Percentiles rank a stretch among this genome's conserved stretches.
Conservation (phyloP, 1,140 invertebrate species). For the Leguminivora glycinivorella region DNA sequence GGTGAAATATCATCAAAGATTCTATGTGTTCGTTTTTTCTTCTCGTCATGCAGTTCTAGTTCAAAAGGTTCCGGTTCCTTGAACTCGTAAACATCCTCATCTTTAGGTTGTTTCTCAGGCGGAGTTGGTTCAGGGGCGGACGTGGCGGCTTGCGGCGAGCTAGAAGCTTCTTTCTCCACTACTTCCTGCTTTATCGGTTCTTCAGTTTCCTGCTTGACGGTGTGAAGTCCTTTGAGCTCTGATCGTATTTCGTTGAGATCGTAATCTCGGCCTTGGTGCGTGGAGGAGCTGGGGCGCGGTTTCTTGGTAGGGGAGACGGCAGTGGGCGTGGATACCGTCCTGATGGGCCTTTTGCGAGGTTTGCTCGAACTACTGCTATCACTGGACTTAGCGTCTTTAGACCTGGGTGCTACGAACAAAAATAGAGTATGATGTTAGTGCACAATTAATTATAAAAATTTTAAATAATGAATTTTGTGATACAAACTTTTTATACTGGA, state of each 20-base stretch:
- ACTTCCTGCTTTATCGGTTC: slow-evolving; percentile 68
- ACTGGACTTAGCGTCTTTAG: slow-evolving; percentile 67
- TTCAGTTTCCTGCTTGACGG: slow-evolving; percentile 71
- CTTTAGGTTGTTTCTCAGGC: slow-evolving; percentile 80
- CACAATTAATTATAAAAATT: not conserved
- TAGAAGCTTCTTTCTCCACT: slow-evolving; percentile 58
- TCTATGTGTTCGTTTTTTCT: slow-evolving; percentile 80
- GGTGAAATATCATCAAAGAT: slow-evolving; percentile 80
- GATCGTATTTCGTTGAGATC: slow-evolving; percentile 91
- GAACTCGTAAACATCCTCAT: slow-evolving; percentile 92
- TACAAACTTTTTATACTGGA: slow-evolving; percentile 57
- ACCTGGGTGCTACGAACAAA: slow-evolving; percentile 52
- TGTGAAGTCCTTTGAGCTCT: slow-evolving; percentile 88
- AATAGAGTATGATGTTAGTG: not conserved
- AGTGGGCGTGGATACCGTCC: slow-evolving; percentile 56
- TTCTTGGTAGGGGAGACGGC: slow-evolving; percentile 57
- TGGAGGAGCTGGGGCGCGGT: slow-evolving; percentile 43
- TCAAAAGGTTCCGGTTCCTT: slow-evolving; percentile 93
- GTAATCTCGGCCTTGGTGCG: slow-evolving; percentile 82
- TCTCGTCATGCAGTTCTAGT: slow-evolving; percentile 85
- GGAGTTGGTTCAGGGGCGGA: slow-evolving; percentile 54
- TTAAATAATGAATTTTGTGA: not conserved
- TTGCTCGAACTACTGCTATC: slow-evolving; percentile 67
- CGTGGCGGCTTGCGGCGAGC: slow-evolving; percentile 36
- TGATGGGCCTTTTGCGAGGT: slow-evolving; percentile 62